These are phyloP conservation scores for Steinernema hermaphroditum DNA, from an alignment of 2,888 invertebrate species.

Conservation along the genomic window DNA sequence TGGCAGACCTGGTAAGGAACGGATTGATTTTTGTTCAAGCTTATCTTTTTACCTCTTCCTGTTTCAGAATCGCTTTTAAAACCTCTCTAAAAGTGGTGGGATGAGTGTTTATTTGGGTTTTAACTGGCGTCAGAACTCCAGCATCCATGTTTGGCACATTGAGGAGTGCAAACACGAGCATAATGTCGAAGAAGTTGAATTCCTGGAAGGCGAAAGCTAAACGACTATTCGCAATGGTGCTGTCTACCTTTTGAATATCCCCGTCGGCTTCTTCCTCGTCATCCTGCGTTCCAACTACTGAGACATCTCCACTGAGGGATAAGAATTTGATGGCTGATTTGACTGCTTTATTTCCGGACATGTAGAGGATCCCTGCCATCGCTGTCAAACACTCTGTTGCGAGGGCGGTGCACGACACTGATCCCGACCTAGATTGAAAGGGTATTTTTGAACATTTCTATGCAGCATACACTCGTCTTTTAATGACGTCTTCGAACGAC, in stretches of 20 bases:
- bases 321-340: background rate
- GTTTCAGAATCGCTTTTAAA: background rate
- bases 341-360: background rate
- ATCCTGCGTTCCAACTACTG: background rate
- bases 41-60: background rate
- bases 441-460: too few species aligned
- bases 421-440: too few species aligned
- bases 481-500: background rate
- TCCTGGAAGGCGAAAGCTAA: background rate
- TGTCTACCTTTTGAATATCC: background rate
- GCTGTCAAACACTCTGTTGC: too few species aligned
- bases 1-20: background rate
- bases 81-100: background rate
- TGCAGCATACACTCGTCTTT: too few species aligned
- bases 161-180: background rate
- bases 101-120: background rate
- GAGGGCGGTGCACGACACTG: too few species aligned
- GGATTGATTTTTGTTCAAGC: too few species aligned
- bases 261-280: background rate
- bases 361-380: background rate
- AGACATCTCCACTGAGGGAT: background rate
- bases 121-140: background rate
- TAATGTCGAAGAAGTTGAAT: constrained; percentile 9
- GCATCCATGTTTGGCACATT: background rate
- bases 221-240: background rate